phyloP scores from a whole-genome alignment of 2,797 vertebrate species.

The Scleropages formosus region DNA sequence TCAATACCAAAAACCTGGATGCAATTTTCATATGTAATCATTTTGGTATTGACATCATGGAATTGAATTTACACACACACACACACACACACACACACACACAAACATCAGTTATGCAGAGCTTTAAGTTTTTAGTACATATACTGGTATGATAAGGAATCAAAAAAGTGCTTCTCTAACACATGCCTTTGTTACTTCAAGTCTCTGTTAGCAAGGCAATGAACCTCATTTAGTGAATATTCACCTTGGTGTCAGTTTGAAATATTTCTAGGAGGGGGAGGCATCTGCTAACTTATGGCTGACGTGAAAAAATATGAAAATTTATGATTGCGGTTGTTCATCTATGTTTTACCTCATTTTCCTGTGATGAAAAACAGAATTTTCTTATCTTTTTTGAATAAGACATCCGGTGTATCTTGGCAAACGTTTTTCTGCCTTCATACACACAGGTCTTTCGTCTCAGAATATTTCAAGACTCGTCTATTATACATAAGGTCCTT shows the following conservation, averaged over 20 bases:
- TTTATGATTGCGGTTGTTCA: no score
- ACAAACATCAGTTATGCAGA: no score
- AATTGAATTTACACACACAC: no score
- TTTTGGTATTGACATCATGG: slow-evolving; percentile 31
- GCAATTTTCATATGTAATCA: slow-evolving; percentile 62
- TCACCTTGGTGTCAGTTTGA: background rate
- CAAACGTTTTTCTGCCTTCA: slow-evolving; percentile 14
- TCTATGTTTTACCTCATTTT: background rate
- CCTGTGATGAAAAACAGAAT: background rate
- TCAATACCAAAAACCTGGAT: slow-evolving; percentile 46
- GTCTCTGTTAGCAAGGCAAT: no score
- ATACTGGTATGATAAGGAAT: no score
- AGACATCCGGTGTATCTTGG: slow-evolving; percentile 34
- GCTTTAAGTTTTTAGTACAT: no score
- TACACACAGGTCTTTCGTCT: slow-evolving; percentile 59
- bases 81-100: no score
- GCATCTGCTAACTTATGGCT: no score
- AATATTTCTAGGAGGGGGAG: no score
- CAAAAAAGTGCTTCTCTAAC: no score
- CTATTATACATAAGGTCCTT: slow-evolving; percentile 75
- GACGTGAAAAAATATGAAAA: no score
- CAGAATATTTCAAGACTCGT: slow-evolving; percentile 65
- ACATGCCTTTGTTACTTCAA: no score
- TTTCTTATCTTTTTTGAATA: slow-evolving; percentile 55
- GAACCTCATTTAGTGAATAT: background rate